Conservation (phyloP, 2,113 vertebrate species). For the Melanocharis versteri region DNA sequence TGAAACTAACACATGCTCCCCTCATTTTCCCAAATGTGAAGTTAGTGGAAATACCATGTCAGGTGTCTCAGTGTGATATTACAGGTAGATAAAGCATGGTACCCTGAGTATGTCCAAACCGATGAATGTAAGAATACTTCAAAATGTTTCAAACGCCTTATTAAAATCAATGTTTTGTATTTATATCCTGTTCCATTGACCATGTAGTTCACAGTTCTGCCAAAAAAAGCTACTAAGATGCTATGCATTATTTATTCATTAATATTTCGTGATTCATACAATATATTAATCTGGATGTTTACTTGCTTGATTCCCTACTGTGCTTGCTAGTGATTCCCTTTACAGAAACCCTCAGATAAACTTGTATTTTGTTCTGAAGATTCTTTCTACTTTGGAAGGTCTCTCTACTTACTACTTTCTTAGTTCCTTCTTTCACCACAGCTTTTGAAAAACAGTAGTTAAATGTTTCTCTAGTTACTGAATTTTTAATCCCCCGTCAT, state of each 20-base stretch:
- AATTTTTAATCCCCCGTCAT: background rate
- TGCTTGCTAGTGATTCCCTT: background rate
- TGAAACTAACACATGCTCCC: rapidly evolving
- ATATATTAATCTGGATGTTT: background rate
- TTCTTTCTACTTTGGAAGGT: background rate
- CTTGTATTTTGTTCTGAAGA: background rate
- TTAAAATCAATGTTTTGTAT: background rate
- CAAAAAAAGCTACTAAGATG: background rate
- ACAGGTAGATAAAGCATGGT: background rate
- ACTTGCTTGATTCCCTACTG: background rate
- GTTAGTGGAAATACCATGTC: background rate
- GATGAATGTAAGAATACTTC: background rate
- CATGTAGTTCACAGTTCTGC: background rate
- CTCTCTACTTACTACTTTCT: background rate
- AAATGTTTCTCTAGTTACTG: background rate
- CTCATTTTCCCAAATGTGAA: background rate
- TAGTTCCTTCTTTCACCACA: background rate
- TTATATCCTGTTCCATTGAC: background rate
- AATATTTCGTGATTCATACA: background rate
- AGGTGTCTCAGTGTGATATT: background rate
- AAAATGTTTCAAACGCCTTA: background rate
- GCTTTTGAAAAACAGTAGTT: background rate
- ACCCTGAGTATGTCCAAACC: background rate
- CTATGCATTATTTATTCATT: background rate
- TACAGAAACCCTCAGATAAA: background rate